Percentiles rank a stretch among this genome's conserved stretches.
phyloP scores from a whole-genome alignment of 1,140 invertebrate species.

The Thaumetopoea pityocampa region DNA sequence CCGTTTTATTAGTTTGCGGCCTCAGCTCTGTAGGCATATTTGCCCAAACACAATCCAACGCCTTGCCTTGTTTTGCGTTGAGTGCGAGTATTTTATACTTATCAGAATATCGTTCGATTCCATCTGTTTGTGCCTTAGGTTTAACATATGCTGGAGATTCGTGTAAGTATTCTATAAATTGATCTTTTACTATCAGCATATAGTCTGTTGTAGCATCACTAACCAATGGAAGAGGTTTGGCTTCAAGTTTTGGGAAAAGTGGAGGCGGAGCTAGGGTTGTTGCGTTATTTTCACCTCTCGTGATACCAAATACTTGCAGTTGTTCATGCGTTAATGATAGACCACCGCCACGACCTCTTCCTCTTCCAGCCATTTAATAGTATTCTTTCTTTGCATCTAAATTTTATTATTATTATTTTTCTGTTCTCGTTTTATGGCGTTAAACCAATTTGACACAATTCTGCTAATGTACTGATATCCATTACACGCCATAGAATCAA shows the following conservation, averaged over 20 bases:
- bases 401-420: no score
- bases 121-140: conserved; percentile 51
- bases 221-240: conserved; percentile 57
- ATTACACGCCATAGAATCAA: no score
- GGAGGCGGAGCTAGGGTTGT: conserved; percentile 62
- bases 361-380: conserved; percentile 70
- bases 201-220: conserved; percentile 69
- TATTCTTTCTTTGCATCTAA: no score
- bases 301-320: conserved; percentile 62
- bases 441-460: no score
- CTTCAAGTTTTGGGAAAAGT: conserved; percentile 69
- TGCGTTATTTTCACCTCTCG: conserved; percentile 55
- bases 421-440: no score
- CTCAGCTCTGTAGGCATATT: conserved; percentile 66
- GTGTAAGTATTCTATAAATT: conserved; percentile 71
- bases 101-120: conserved; percentile 71
- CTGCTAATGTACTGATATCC: no score
- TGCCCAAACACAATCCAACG: conserved; percentile 58
- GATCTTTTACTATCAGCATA: conserved; percentile 70
- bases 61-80: conserved; percentile 57
- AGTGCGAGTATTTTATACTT: conserved; percentile 70
- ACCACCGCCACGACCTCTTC: conserved; percentile 48
- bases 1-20: conserved; percentile 41
- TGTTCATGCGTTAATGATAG: conserved; percentile 69
- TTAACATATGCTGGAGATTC: conserved; percentile 69